These are phyloP conservation scores for Marmota flaviventris DNA, from an alignment of 2,113 vertebrate genomes.

Conservation along the genomic window DNA sequence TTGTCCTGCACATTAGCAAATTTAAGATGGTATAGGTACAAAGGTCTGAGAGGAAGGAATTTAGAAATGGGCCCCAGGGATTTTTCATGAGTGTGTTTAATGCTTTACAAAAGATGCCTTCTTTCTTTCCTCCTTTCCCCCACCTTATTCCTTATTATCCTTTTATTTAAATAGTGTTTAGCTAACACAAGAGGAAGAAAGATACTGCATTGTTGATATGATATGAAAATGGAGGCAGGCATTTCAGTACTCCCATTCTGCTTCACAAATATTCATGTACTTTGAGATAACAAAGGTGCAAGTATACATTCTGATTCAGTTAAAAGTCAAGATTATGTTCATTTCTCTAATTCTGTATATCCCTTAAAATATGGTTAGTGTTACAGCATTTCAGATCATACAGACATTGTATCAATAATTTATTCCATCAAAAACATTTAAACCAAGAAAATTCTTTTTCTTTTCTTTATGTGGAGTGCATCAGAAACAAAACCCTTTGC, in stretches of 20 bases:
- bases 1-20: neutral
- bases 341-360: neutral
- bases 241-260: neutral
- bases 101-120: neutral
- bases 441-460: neutral
- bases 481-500: neutral
- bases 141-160: neutral
- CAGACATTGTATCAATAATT: neutral
- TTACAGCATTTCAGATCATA: neutral
- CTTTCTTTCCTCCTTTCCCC: neutral
- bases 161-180: neutral
- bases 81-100: neutral
- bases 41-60: neutral
- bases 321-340: neutral
- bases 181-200: neutral
- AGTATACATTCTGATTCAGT: neutral
- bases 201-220: neutral
- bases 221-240: neutral
- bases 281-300: neutral
- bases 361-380: neutral
- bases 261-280: neutral
- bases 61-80: accelerated
- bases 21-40: neutral
- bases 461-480: neutral
- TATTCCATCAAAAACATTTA: neutral